Conservation (phyloP, 2,113 vertebrate genomes). For the Phasianus colchicus region DNA sequence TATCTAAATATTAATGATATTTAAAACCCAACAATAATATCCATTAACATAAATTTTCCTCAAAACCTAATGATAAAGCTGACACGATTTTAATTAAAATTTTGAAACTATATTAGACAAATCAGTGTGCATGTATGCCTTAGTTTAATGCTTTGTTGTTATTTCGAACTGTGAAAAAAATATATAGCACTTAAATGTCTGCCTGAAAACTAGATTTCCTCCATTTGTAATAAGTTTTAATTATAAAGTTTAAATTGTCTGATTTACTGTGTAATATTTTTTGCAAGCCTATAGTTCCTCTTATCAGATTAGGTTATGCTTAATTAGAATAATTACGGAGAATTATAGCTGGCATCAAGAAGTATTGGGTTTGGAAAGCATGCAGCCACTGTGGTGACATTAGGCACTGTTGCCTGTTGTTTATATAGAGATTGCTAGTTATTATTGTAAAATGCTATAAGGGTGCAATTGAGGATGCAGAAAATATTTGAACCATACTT, state of each 20-base stretch:
- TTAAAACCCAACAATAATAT: conserved; percentile 62
- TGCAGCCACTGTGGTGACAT: background rate
- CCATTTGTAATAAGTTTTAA: background rate
- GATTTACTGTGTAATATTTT: background rate
- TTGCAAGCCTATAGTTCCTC: background rate
- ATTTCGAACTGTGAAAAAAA: background rate
- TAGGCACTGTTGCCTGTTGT: background rate
- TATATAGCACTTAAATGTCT: background rate
- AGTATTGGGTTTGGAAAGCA: background rate
- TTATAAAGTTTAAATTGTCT: background rate
- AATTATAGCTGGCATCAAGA: background rate
- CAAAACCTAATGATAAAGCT: conserved; percentile 21
- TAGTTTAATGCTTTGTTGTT: conserved; percentile 8
- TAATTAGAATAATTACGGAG: background rate
- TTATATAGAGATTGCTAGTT: background rate
- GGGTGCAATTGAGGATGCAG: background rate
- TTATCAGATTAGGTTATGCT: background rate
- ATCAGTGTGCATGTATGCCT: background rate
- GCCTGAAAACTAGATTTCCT: background rate
- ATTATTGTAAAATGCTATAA: background rate
- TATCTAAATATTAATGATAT: conserved; percentile 50
- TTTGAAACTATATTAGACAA: background rate
- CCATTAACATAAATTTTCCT: background rate
- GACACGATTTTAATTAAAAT: conserved; percentile 56
- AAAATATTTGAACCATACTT: background rate